phyloP scores from a whole-genome alignment of 2,888 invertebrate genomes.

The Melieria picta region DNA sequence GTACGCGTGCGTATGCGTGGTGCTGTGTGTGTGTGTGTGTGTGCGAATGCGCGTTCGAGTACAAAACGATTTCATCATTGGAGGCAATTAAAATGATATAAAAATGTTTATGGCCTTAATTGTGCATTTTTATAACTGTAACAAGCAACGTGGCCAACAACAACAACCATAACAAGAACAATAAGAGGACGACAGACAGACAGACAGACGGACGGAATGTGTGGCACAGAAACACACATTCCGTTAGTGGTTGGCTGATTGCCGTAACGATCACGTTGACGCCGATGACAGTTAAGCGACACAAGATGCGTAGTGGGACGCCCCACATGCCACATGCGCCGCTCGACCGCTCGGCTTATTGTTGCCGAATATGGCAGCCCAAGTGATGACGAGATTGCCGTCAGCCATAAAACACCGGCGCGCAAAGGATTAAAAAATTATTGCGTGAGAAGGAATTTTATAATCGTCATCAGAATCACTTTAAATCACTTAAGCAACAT shows the following conservation, averaged over 20 bases:
- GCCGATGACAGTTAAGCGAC: too few relatives aligned
- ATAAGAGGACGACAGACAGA: slow-evolving; percentile 36
- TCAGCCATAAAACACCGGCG: slow-evolving; percentile 42
- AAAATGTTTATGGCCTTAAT: slow-evolving; percentile 51
- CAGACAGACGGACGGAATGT: slow-evolving; percentile 32
- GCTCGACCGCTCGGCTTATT: too few relatives aligned
- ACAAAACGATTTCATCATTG: slow-evolving; percentile 55
- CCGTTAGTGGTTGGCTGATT: background rate
- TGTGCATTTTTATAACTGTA: slow-evolving; percentile 50
- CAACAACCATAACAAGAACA: slow-evolving; percentile 28
- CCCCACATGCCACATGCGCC: too few relatives aligned
- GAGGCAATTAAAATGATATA: slow-evolving; percentile 56
- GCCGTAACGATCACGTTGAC: too few relatives aligned
- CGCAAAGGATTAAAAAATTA: slow-evolving; percentile 55
- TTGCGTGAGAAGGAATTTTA: slow-evolving; percentile 59
- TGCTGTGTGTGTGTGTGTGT: too few relatives aligned
- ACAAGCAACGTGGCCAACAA: slow-evolving; percentile 35
- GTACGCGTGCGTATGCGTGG: too few relatives aligned
- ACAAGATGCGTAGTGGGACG: too few relatives aligned
- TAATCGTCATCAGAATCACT: slow-evolving; percentile 55
- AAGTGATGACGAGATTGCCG: slow-evolving; percentile 18
- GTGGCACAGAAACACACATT: slow-evolving; percentile 42
- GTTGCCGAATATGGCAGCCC: too few relatives aligned
- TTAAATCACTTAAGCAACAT: slow-evolving; percentile 48
- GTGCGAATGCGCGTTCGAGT: slow-evolving; percentile 24